These are phyloP conservation scores for Styela clava DNA, from an alignment of 23 tunicate species.

Conservation along the genomic window DNA sequence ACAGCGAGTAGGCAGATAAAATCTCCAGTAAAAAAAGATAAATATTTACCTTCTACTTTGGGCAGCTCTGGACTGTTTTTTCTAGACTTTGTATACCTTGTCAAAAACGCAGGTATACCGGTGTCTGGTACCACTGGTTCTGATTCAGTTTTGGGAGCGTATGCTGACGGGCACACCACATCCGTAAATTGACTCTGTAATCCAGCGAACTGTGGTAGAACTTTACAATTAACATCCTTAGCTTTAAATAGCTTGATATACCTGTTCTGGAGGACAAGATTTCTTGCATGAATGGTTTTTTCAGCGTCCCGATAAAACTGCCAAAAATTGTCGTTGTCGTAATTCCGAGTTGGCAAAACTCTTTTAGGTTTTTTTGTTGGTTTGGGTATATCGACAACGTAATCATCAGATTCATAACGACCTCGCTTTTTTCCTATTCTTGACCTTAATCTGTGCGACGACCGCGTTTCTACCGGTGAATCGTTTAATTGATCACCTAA, in stretches of 20 bases:
- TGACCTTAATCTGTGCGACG: conserved; percentile 20
- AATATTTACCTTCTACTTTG: neutral
- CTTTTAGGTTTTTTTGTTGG: conserved; percentile 14
- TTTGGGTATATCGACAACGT: conserved; percentile 8
- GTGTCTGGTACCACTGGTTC: neutral
- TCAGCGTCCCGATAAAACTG: conserved; percentile 4
- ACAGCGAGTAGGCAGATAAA: too few relatives aligned
- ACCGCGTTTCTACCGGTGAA: conserved; percentile 7
- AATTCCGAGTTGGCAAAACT: neutral
- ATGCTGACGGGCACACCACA: neutral
- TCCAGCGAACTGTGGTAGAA: neutral
- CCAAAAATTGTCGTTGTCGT: conserved; percentile 25
- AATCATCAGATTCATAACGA: conserved; percentile 28
- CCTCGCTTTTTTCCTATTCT: neutral
- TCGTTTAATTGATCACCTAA: conserved; percentile 9
- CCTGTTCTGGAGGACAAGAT: conserved; percentile 18
- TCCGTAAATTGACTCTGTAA: neutral
- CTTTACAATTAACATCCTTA: conserved; percentile 1
- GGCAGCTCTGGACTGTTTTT: neutral
- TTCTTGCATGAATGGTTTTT: conserved; percentile 10
- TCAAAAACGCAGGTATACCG: neutral
- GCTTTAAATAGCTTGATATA: conserved; percentile 15
- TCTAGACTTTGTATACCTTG: conserved; percentile 3
- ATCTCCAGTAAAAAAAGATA: too few relatives aligned
- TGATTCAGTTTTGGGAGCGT: neutral